Percentiles rank a stretch among this genome's conserved stretches.
These are phyloP conservation scores for Onychomys arenicola DNA, from an alignment of 2,797 vertebrate genomes.

Conservation along the genomic window DNA sequence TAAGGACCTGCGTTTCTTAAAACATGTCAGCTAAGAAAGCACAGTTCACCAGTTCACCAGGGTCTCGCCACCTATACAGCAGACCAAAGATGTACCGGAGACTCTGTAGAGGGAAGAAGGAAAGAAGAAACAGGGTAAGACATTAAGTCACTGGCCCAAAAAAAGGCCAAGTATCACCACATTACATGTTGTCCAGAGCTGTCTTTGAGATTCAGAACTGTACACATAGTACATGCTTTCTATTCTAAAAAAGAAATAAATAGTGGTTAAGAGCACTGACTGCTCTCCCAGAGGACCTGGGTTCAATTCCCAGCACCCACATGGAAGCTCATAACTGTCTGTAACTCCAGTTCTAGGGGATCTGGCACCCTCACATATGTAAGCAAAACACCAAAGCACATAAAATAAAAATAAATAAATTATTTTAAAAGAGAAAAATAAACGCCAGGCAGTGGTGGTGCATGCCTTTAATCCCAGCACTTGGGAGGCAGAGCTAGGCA, in stretches of 20 bases:
- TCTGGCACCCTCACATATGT: too few relatives aligned
- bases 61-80: neutral
- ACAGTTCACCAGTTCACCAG: neutral
- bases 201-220: neutral
- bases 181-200: neutral
- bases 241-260: constrained; percentile 35
- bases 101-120: constrained; percentile 4
- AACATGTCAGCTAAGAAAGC: constrained; percentile 10
- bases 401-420: neutral
- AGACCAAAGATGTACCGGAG: neutral
- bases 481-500: too few relatives aligned
- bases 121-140: constrained; percentile 13
- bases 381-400: too few relatives aligned
- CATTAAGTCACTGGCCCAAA: constrained; percentile 18
- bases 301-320: too few relatives aligned
- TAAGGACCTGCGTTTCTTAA: constrained; percentile 30
- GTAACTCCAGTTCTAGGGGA: too few relatives aligned
- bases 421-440: neutral
- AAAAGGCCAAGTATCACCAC: neutral
- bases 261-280: too few relatives aligned
- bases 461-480: too few relatives aligned
- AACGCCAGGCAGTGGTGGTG: too few relatives aligned
- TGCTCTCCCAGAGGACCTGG: too few relatives aligned
- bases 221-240: neutral
- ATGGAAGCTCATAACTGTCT: too few relatives aligned